Conservation (phyloP, 2,888 invertebrate genomes). For the Limnephilus marmoratus region DNA sequence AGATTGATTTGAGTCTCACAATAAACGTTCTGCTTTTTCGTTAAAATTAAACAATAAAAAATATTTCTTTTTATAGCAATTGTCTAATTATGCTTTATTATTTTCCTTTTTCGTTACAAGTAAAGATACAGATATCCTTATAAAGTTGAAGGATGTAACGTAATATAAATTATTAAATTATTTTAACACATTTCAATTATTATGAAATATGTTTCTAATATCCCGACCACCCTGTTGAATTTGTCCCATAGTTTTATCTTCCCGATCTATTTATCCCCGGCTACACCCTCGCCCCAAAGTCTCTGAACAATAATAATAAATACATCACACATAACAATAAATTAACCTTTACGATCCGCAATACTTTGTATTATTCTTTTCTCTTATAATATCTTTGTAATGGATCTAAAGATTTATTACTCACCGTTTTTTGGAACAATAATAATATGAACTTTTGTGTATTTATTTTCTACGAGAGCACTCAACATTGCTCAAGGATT, state of each 20-base stretch:
- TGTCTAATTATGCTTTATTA: too few relatives aligned
- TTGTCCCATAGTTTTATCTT: not conserved
- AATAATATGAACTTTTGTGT: not conserved
- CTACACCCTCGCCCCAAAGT: conserved; percentile 26
- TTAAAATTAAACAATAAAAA: too few relatives aligned
- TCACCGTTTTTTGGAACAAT: not conserved
- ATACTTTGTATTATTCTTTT: not conserved
- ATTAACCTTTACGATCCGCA: conserved; percentile 14
- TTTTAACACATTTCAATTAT: not conserved
- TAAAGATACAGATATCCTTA: too few relatives aligned
- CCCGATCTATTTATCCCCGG: not conserved
- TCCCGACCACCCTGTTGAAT: not conserved
- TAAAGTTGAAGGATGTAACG: too few relatives aligned
- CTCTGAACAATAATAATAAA: conserved; percentile 28
- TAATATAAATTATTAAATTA: too few relatives aligned
- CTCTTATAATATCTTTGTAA: not conserved
- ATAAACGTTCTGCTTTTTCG: too few relatives aligned
- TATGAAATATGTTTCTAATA: not conserved
- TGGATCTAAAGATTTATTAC: not conserved
- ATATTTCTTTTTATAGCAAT: too few relatives aligned
- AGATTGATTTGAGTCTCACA: too few relatives aligned
- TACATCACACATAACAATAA: conserved; percentile 20
- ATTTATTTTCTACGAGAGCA: not conserved
- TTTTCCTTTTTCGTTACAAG: too few relatives aligned
- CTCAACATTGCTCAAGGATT: not conserved